Percentiles rank a stretch among this genome's conserved stretches.
These are phyloP conservation scores for Rutpela maculata DNA, from an alignment of 2,888 invertebrate species.

Conservation along the genomic window DNA sequence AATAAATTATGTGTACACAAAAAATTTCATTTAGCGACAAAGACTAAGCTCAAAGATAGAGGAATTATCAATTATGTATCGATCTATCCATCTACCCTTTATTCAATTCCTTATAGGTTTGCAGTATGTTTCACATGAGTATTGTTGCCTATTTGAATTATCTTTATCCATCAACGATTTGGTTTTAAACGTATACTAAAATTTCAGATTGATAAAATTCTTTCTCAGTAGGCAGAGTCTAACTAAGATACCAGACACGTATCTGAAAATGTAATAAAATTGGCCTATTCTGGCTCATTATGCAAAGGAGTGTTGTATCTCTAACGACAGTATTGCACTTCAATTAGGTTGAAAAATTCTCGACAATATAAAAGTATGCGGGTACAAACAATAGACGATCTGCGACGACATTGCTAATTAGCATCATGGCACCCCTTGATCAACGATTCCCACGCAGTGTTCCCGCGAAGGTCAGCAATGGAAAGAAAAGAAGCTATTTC, in stretches of 20 bases:
- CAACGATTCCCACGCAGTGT: slow-evolving; percentile 64
- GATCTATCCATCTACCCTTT: no score
- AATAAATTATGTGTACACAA: no score
- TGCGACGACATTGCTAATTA: slow-evolving; percentile 68
- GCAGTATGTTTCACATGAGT: no score
- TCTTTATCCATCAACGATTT: no score
- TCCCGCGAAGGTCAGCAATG: slow-evolving; percentile 63
- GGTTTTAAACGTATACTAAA: no score
- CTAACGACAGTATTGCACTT: slow-evolving; percentile 57
- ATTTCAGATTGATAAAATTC: not conserved
- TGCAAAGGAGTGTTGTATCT: not conserved
- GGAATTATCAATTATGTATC: no score
- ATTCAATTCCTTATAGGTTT: no score
- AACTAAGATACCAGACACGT: not conserved
- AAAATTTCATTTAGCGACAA: no score
- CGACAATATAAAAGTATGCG: slow-evolving; percentile 66
- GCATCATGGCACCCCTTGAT: slow-evolving; percentile 65
- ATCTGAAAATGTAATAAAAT: not conserved
- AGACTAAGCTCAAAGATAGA: no score
- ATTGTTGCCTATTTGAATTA: no score
- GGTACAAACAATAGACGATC: slow-evolving; percentile 67
- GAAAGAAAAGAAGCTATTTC: slow-evolving; percentile 64
- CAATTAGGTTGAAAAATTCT: slow-evolving; percentile 62
- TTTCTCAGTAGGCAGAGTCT: not conserved
- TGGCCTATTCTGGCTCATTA: slow-evolving; percentile 1